Conservation (phyloP, 1,140 invertebrate genomes). For the Achroia grisella region DNA sequence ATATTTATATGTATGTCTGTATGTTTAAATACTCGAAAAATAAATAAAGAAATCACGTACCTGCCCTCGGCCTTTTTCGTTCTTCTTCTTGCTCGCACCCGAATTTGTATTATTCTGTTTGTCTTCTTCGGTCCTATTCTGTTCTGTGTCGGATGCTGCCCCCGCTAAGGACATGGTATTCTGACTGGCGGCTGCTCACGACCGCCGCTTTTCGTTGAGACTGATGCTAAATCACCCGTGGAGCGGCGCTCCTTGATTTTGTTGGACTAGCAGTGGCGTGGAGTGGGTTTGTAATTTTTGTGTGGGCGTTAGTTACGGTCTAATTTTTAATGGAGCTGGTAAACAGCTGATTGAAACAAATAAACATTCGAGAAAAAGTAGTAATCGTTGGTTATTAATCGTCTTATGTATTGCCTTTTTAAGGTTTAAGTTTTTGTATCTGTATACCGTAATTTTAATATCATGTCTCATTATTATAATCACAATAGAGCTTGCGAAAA, state of each 20-base stretch:
- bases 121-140: slow-evolving; percentile 27
- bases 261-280: slow-evolving; percentile 14
- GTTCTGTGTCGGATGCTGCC: slow-evolving; percentile 57
- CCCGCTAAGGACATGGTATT: slow-evolving; percentile 63
- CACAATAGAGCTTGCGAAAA: too few relatives aligned
- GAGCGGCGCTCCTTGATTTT: slow-evolving; percentile 32
- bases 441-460: too few relatives aligned
- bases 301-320: too few relatives aligned
- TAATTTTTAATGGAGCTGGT: too few relatives aligned
- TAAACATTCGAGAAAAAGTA: too few relatives aligned
- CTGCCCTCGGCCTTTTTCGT: slow-evolving; percentile 35
- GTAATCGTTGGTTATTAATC: too few relatives aligned
- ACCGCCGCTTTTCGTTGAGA: slow-evolving; percentile 36
- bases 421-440: too few relatives aligned
- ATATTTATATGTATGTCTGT: too few relatives aligned
- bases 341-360: too few relatives aligned
- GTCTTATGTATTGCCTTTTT: too few relatives aligned
- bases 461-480: too few relatives aligned
- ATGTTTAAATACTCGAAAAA: slow-evolving; percentile 14
- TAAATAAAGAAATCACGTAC: slow-evolving; percentile 1
- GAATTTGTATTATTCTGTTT: slow-evolving; percentile 19
- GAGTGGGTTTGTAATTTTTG: slow-evolving; percentile 19
- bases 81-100: slow-evolving; percentile 19
- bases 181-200: slow-evolving; percentile 29
- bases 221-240: slow-evolving; percentile 37